Evolutionary conservation across 2,113 vertebrate genomes (phyloP).

Genomic region (Campylomormyrus tamandua): DNA sequence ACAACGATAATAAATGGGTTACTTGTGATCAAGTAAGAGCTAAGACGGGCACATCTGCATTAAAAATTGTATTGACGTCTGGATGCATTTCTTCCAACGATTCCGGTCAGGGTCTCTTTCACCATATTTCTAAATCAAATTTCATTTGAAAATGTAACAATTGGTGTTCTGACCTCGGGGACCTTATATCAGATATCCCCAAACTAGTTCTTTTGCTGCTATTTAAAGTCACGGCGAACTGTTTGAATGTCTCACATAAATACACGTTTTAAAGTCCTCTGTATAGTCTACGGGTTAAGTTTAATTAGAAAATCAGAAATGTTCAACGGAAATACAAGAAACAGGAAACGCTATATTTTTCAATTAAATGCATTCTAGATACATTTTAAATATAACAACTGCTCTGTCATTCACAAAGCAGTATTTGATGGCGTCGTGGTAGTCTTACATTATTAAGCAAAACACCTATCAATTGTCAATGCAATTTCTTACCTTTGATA

Average conservation of each 20-base stretch:
- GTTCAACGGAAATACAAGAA: neutral
- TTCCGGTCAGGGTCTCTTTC: neutral
- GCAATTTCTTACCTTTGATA: conserved; percentile 71
- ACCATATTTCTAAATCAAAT: neutral
- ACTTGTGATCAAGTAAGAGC: neutral
- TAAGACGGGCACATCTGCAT: neutral
- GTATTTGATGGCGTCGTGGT: neutral
- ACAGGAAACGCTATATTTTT: neutral
- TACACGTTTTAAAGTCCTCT: neutral
- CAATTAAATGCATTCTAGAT: neutral
- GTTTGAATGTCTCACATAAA: neutral
- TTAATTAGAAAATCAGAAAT: neutral
- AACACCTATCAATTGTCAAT: neutral
- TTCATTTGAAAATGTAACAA: neutral
- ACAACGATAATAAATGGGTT: neutral
- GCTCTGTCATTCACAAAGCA: neutral
- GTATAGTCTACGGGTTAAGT: neutral
- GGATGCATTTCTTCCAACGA: neutral
- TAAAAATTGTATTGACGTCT: neutral
- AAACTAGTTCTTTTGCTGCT: neutral
- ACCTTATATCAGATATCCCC: neutral
- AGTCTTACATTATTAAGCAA: neutral
- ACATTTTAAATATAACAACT: neutral
- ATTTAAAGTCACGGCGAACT: neutral
- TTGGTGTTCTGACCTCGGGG: neutral